Conservation (phyloP, 2,113 vertebrate genomes). For the Lucifuga dentata region DNA sequence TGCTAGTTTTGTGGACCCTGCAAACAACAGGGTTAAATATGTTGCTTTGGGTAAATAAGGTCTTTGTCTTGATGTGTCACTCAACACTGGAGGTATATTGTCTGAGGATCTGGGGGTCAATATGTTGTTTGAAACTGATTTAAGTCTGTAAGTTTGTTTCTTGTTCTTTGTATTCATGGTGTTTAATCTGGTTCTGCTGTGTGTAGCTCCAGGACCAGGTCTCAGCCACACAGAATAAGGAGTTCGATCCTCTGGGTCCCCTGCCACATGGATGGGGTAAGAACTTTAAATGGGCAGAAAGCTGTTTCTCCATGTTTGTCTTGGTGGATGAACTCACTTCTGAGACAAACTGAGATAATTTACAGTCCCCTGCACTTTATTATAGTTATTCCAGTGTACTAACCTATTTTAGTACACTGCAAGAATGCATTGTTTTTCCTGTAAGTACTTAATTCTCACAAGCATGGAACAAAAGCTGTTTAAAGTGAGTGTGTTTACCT, state of each 20-base stretch:
- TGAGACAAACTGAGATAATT: not conserved
- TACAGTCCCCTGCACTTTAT: not conserved
- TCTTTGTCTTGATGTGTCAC: too few relatives aligned
- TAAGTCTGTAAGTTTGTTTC: too few relatives aligned
- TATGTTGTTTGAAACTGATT: too few relatives aligned
- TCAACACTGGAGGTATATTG: too few relatives aligned
- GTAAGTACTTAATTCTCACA: not conserved
- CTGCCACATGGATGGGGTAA: conserved; percentile 97
- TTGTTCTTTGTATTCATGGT: too few relatives aligned
- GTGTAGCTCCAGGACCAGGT: conserved; percentile 90
- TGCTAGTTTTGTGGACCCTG: too few relatives aligned
- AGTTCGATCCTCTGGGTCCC: conserved; percentile 96
- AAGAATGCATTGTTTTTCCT: not conserved
- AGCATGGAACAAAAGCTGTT: not conserved
- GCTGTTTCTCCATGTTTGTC: not conserved
- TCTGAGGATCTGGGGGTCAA: too few relatives aligned
- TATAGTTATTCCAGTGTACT: not conserved
- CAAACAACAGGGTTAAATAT: too few relatives aligned
- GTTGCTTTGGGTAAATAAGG: too few relatives aligned
- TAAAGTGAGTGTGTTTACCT: not conserved
- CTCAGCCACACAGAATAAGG: conserved; percentile 88
- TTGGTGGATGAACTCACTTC: not conserved
- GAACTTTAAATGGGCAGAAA: conserved; percentile 31
- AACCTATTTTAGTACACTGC: not conserved
- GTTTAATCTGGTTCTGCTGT: not conserved